Base-by-base conservation (phyloP, 2,113 vertebrate genomes). In the Ginglymostoma cirratum region DNA sequence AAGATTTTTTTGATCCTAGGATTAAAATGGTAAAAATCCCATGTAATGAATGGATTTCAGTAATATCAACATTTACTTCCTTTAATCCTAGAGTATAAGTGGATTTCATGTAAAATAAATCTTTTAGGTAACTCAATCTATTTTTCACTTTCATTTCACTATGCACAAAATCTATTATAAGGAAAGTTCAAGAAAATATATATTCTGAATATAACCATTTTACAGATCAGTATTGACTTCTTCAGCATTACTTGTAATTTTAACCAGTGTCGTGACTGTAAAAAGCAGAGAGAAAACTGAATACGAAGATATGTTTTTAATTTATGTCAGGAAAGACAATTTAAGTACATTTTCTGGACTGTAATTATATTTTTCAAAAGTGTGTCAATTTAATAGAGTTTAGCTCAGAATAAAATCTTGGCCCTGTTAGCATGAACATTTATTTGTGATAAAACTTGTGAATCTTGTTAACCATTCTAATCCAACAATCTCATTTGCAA, bases 21-120 rank as follows among this genome's bases (percentile, higher is more conserved):
- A n/a, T 95, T 90, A 78, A 96, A 96, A 96, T 96, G 85, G 89
- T 85, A 93, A 93, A 93, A 93, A 38, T 34, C 55, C 61, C 89
- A 93, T 90, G 87, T 90, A 89, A 90, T 93, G n/a, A 66, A 67
- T 93, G 66, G 89, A 93, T 93, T 93, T 93, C 61, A 66, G 61
- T 66, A 38, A 65, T 93, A 93, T 34, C 52, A 61, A 34, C 52
- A 90, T 66, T 93, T n/a, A 2, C n/a, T 66, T 93, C 38, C 80
- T 42, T n/a, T 93, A 93, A 93, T 93, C 61, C 89, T 66, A 93
- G 89, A 34, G 38, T 66, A 65, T 93, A 93, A 66, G 66, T 66
- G 89, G 89, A 93, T 66, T 93, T 93, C 61, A 66, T 93, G 89
- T 38, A 93, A 93, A 67, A 66, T 66, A 93, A 38, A 66, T 90